Evolutionary conservation across 2,797 vertebrate genomes (phyloP), one percentile per base, ranked within the genome.

Genomic region (Premnoplex brunnescens): DNA sequence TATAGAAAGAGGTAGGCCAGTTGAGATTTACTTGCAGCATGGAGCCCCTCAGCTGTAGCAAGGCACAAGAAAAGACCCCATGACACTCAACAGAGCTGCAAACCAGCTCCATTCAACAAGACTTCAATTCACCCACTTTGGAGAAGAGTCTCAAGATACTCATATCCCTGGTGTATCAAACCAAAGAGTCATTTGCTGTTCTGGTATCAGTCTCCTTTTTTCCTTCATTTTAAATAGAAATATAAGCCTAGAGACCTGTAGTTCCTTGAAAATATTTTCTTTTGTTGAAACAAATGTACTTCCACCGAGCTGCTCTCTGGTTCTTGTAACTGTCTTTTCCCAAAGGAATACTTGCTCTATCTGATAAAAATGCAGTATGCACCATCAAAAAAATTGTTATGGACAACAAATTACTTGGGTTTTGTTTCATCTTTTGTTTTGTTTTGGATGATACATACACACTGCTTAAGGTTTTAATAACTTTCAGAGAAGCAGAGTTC

Each of bases 161-260:
- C 1, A 0, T 44, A 37, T 62, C 36, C 55, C 89, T 85, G 27
- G 43, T 69, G 59, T 7, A 82, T 17, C 30, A 73, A 82, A 73
- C 32, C 51, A 54, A 74, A 78, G 46, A 84, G n/a, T 46, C 36
- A 66, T 14, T 76, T 54, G 48, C 67, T 89, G 48, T 62, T 85
- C 75, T 36, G 36, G 9, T 69, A 85, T 74, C 59, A 63, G 24
- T n/a, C 63, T 59, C 49, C 34, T 44, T 83, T 83, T 68, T 67
- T 44, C 66, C 32, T 68, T 87, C 34, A 60, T 72, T 88, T 88
- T 75, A 81, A 91, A 87, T 37, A 77, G 24, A 79, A 85, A 64
- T 64, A 82, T 12, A 62, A 72, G 58, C 62, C 39, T 67, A 26
- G 85, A 85, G 71, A 85, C 41, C 36, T 6, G 0, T 22, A 74